Percentiles rank a stretch among this genome's conserved stretches.
These are phyloP conservation scores for Silvanus unidentatus DNA, from an alignment of 2,888 invertebrate species.

Conservation along the genomic window DNA sequence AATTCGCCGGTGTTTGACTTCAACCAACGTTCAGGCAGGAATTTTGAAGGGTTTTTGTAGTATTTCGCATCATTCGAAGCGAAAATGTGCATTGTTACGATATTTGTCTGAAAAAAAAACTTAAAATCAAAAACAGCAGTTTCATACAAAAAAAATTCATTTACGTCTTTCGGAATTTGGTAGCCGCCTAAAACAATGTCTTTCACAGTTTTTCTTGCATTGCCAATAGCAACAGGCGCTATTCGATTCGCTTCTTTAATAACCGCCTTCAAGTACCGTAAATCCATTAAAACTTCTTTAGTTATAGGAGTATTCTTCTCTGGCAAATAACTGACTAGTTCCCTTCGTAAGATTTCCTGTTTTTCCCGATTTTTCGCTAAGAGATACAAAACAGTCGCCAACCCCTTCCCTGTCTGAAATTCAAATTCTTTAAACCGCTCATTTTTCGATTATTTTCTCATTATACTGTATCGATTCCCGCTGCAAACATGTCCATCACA, in stretches of 20 bases:
- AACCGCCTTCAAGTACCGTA: constrained; percentile 56
- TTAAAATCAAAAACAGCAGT: constrained; percentile 2
- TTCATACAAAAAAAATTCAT: constrained; percentile 3
- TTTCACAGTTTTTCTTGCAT: constrained; percentile 28
- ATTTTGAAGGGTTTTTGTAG: constrained; percentile 26
- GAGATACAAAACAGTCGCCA: constrained; percentile 44
- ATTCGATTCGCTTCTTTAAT: constrained; percentile 56
- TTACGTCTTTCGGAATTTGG: constrained; percentile 42
- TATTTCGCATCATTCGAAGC: constrained; percentile 14
- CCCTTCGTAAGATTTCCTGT: constrained; percentile 44
- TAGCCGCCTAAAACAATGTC: constrained; percentile 41
- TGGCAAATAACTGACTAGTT: constrained; percentile 35
- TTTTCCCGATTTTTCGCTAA: constrained; percentile 44
- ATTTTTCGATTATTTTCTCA: background rate
- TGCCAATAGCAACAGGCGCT: constrained; percentile 30
- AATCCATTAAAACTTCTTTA: constrained; percentile 36
- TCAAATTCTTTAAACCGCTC: background rate
- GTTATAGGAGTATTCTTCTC: constrained; percentile 36
- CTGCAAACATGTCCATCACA: constrained; percentile 64
- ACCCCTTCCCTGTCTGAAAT: constrained; percentile 47
- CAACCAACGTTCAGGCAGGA: constrained; percentile 36
- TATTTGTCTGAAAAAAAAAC: constrained; percentile 23
- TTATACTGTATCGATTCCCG: constrained; percentile 65
- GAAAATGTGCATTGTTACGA: constrained; percentile 14
- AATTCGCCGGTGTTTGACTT: constrained; percentile 21